Conservation (phyloP, 2,888 invertebrate genomes). For the Lysandra coridon region DNA sequence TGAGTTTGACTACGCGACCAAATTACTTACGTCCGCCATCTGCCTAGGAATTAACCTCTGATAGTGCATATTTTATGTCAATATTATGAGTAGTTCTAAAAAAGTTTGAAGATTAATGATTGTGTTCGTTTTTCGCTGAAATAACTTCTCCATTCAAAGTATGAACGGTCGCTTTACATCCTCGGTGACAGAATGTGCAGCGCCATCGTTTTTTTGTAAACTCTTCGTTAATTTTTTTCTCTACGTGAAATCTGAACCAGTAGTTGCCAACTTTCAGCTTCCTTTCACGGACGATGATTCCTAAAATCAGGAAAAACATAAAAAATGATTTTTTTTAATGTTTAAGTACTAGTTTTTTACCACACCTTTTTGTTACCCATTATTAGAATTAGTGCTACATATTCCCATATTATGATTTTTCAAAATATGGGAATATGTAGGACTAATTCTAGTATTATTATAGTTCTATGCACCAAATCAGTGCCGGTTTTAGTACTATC, state of each 20-base stretch:
- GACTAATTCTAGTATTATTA: too few relatives aligned
- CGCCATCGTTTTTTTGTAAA: slow-evolving; percentile 3
- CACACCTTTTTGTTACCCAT: too few relatives aligned
- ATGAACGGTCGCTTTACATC: neutral
- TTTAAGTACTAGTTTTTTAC: too few relatives aligned
- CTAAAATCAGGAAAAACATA: neutral
- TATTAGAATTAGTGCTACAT: too few relatives aligned
- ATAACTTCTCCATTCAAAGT: neutral
- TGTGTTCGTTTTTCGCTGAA: neutral
- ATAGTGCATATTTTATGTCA: too few relatives aligned
- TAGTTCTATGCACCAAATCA: too few relatives aligned
- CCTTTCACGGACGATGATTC: neutral
- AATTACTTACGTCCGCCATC: too few relatives aligned
- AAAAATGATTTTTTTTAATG: neutral
- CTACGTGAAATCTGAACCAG: neutral
- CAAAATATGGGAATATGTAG: neutral
- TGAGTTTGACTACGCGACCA: too few relatives aligned
- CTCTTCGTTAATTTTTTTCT: neutral
- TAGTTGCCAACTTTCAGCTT: neutral
- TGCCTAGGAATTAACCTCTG: too few relatives aligned
- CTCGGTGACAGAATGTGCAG: neutral
- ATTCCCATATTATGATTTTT: neutral
- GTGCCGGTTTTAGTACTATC: too few relatives aligned
- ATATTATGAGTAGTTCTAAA: too few relatives aligned
- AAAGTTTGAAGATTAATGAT: neutral